Evolutionary conservation across 2,888 invertebrate species (phyloP).

Genomic region (Stratiomys singularior): DNA sequence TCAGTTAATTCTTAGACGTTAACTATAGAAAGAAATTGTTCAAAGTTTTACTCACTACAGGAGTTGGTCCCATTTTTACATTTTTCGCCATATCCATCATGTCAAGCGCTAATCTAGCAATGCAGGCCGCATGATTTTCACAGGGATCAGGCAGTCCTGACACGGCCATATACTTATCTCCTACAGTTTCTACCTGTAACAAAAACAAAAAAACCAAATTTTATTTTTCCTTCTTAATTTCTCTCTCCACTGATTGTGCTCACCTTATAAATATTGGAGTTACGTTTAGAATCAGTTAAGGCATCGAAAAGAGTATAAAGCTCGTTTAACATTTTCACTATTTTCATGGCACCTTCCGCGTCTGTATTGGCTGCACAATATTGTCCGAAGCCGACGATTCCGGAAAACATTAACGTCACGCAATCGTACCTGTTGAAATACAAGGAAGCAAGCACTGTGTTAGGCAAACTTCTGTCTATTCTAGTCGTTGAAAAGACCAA

Average conservation of each 20-base stretch:
- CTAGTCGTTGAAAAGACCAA: neutral
- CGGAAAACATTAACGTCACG: slow-evolving; percentile 93
- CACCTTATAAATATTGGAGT: slow-evolving; percentile 96
- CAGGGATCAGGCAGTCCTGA: slow-evolving; percentile 94
- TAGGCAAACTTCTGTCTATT: neutral
- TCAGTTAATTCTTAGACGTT: too few species aligned
- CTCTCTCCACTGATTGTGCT: slow-evolving; percentile 39
- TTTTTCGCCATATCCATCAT: slow-evolving; percentile 95
- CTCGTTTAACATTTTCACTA: slow-evolving; percentile 92
- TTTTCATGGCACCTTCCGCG: slow-evolving; percentile 94
- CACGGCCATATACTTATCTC: slow-evolving; percentile 98
- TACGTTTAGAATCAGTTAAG: slow-evolving; percentile 89
- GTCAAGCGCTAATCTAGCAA: slow-evolving; percentile 88
- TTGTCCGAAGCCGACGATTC: slow-evolving; percentile 90
- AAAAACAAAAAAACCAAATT: neutral
- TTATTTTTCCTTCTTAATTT: neutral
- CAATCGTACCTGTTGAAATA: slow-evolving; percentile 77
- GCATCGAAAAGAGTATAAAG: slow-evolving; percentile 95
- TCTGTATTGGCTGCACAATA: slow-evolving; percentile 92
- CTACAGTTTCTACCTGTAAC: slow-evolving; percentile 92
- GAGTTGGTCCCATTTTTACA: slow-evolving; percentile 86
- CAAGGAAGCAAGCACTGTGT: neutral
- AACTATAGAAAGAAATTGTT: too few species aligned
- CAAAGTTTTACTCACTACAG: slow-evolving; percentile 74
- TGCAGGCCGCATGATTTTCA: slow-evolving; percentile 88